phyloP scores from a whole-genome alignment of 2,888 invertebrate genomes.

The Phaedon cochleariae region DNA sequence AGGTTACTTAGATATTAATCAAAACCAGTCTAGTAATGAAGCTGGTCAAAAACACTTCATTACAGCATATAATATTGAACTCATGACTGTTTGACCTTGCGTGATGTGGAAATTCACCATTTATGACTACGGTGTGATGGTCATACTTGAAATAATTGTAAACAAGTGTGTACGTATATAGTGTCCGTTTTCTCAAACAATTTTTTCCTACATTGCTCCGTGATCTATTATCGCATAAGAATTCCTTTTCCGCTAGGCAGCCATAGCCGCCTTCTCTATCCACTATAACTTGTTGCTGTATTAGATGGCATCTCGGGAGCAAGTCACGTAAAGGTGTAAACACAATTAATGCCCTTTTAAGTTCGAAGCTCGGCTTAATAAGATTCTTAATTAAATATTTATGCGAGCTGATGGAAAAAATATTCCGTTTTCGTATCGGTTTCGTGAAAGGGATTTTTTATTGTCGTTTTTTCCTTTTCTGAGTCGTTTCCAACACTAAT shows the following conservation, averaged over 20 bases:
- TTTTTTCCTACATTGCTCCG: not conserved
- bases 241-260: conserved; percentile 3
- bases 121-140: too few relatives aligned
- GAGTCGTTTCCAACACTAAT: not conserved
- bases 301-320: conserved; percentile 37
- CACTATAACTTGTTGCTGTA: conserved; percentile 34
- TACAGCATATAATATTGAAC: too few relatives aligned
- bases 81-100: too few relatives aligned
- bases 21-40: too few relatives aligned
- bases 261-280: not conserved
- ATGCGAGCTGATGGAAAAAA: conserved; percentile 20
- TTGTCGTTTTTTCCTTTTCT: not conserved
- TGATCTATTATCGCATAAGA: not conserved
- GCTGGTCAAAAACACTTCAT: too few relatives aligned
- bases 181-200: too few relatives aligned
- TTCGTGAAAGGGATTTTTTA: conserved; percentile 2
- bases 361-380: conserved; percentile 35
- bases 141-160: too few relatives aligned
- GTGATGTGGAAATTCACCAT: too few relatives aligned
- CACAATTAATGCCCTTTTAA: conserved; percentile 43
- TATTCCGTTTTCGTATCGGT: conserved; percentile 11
- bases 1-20: too few relatives aligned
- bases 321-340: conserved; percentile 45
- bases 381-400: conserved; percentile 39
- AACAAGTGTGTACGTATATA: too few relatives aligned